Evolutionary conservation across 2,888 invertebrate genomes (phyloP).

Genomic region (Limenitis camilla): DNA sequence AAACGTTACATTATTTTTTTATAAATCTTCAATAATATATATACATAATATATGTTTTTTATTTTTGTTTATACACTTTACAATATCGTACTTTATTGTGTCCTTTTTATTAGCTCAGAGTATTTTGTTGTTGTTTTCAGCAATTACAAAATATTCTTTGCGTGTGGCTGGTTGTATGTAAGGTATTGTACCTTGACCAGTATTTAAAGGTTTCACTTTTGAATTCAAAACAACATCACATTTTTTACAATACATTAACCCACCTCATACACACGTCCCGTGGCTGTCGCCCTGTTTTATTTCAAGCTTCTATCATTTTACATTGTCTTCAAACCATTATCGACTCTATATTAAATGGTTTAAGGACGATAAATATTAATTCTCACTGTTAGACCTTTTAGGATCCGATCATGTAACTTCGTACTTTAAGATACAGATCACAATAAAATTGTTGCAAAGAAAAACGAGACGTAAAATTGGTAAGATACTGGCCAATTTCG

Average conservation of each 20-base stretch:
- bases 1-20: no score
- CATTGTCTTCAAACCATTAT: slow-evolving; percentile 18
- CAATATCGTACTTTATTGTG: background rate
- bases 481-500: slow-evolving; percentile 33
- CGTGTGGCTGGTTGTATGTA: slow-evolving; percentile 89
- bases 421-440: slow-evolving; percentile 17
- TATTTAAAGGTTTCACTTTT: slow-evolving; percentile 57
- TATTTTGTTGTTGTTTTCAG: slow-evolving; percentile 78
- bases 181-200: slow-evolving; percentile 78
- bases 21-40: no score
- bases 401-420: slow-evolving; percentile 8
- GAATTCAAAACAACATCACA: slow-evolving; percentile 60
- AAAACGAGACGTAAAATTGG: slow-evolving; percentile 27
- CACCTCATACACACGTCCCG: slow-evolving; percentile 37
- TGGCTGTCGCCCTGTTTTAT: slow-evolving; percentile 35
- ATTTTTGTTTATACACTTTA: no score
- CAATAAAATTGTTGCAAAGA: slow-evolving; percentile 20
- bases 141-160: slow-evolving; percentile 88
- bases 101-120: slow-evolving; percentile 51
- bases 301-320: slow-evolving; percentile 22
- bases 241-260: slow-evolving; percentile 54
- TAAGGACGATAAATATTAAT: slow-evolving; percentile 14
- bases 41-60: no score
- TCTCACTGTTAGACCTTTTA: slow-evolving; percentile 6
- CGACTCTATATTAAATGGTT: slow-evolving; percentile 18